Percentiles rank a stretch among this genome's conserved stretches.
Conservation (phyloP, 2,888 invertebrate genomes). For the Lottia scabra region DNA sequence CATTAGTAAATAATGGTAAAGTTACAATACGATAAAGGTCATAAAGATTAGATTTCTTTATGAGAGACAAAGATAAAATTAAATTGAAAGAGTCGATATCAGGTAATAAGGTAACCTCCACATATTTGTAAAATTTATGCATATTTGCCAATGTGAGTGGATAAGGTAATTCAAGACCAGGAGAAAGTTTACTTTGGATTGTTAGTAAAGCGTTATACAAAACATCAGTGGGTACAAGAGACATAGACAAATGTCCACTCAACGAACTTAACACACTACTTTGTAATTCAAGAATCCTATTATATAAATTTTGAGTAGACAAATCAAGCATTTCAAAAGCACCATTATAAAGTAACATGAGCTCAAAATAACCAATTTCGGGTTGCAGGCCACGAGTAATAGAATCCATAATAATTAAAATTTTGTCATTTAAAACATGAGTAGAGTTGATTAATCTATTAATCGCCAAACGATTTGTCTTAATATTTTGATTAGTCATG, state of each 20-base stretch:
- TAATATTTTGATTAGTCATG: not conserved
- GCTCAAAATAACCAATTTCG: not conserved
- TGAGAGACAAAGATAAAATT: not conserved
- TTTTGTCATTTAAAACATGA: not conserved
- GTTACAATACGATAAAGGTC: too few species aligned
- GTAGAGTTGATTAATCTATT: not conserved
- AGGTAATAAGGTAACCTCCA: not conserved
- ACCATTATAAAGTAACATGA: not conserved
- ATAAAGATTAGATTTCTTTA: not conserved
- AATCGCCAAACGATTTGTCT: not conserved
- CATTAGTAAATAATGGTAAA: too few species aligned
- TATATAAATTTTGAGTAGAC: not conserved
- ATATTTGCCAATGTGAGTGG: not conserved
- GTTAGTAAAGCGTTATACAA: not conserved
- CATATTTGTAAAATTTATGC: not conserved
- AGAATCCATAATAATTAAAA: not conserved
- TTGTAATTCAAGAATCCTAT: not conserved
- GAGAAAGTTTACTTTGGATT: not conserved
- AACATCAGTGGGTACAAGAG: not conserved
- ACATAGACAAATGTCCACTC: not conserved
- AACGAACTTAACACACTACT: not conserved
- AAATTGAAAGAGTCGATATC: not conserved
- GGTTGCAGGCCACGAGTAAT: not conserved
- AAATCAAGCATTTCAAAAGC: too few species aligned
- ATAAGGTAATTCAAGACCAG: conserved; percentile 1